Evolutionary conservation across 1,140 invertebrate species (phyloP), one percentile per base, ranked within the genome.

Genomic region (Vollenhovia emeryi): DNA sequence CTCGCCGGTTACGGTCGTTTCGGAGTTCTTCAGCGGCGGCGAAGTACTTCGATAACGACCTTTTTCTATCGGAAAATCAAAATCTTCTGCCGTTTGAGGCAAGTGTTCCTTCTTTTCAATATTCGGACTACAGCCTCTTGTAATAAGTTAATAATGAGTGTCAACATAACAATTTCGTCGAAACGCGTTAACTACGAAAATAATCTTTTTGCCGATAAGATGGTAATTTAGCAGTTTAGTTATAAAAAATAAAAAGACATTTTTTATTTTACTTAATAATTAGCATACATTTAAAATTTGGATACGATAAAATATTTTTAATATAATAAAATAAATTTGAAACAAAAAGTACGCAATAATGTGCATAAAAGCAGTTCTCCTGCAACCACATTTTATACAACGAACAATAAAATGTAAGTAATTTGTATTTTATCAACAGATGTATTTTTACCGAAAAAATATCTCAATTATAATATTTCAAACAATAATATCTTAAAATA

Each of bases 11-110:
- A 80, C 78, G 64, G 78, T 82, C 78, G 78, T 82, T 82, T 82
- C 66, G 66, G 78, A 82, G 78, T 82, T 73, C 78, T 82, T 82
- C 78, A 82, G 36, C 48, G 50, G 40, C 66, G 27, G 78, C 50
- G 30, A 82, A 82, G 78, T 82, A 82, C 78, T 73, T 82, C 78
- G 71, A 82, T 82, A 82, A 82, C 78, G 78, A 82, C 52, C 36
- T 71, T 82, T 80, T 82, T 82, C 78, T 82, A 82, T 73, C 50
- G 78, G 78, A 82, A 82, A 82, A 82, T 82, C 78, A 82, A 82
- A 82, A 82, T 69, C 66, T 82, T 82, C 73, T 82, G 78, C 36
- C 78, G 66, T 82, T 82, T 40, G 7, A 55, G 36, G 8, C 50
- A 82, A 82, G 66, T 82, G 78, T 57, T 73, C 64, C 64, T 18